Percentiles rank a stretch among this genome's conserved stretches.
Conservation (phyloP, 2,888 invertebrate species). For the Pammene aurita region DNA sequence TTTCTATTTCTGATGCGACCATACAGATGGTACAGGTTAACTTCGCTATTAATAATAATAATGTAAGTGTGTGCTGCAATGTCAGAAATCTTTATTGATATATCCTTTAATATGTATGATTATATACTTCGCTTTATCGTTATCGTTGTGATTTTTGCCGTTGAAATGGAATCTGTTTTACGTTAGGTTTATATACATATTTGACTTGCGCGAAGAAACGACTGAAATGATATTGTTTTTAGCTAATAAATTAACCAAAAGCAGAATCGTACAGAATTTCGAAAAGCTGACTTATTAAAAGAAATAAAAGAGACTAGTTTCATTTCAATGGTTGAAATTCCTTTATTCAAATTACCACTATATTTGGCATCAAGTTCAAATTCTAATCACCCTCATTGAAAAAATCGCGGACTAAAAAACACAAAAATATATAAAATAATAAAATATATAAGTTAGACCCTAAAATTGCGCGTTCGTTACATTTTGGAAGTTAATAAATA, state of each 20-base stretch:
- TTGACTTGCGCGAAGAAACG: too few relatives aligned
- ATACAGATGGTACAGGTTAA: slow-evolving; percentile 56
- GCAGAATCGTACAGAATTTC: too few relatives aligned
- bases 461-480: slow-evolving; percentile 27
- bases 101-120: slow-evolving; percentile 67
- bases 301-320: too few relatives aligned
- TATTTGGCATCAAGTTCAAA: slow-evolving; percentile 18
- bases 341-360: slow-evolving; percentile 17
- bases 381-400: slow-evolving; percentile 32
- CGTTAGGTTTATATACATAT: too few relatives aligned
- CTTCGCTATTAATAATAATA: slow-evolving; percentile 51
- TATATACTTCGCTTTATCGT: slow-evolving; percentile 57
- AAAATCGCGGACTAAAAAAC: slow-evolving; percentile 60
- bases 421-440: slow-evolving; percentile 24
- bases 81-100: slow-evolving; percentile 70
- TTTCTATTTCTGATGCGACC: slow-evolving; percentile 70
- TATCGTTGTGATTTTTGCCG: slow-evolving; percentile 29
- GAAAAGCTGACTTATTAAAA: too few relatives aligned
- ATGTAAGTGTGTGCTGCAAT: slow-evolving; percentile 73
- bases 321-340: slow-evolving; percentile 18
- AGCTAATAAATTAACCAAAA: too few relatives aligned
- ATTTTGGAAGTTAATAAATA: slow-evolving; percentile 42
- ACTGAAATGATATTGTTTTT: too few relatives aligned
- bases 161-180: slow-evolving; percentile 5
- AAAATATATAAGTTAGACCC: slow-evolving; percentile 26